Evolutionary conservation across 1,140 invertebrate genomes (phyloP).

Genomic region (Platorchestia sp.): DNA sequence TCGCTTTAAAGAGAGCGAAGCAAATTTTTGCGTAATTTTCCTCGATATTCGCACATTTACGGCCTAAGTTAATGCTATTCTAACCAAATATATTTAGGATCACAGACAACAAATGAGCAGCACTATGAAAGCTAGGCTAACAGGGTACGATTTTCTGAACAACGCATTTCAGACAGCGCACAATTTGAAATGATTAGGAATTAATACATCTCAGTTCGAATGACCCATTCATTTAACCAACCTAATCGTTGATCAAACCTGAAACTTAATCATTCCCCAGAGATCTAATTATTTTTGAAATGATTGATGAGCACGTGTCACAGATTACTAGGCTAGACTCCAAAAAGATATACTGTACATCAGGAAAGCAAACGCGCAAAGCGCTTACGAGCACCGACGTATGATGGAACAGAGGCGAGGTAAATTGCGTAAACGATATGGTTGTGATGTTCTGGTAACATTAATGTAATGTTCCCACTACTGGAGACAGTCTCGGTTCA

Average conservation of each 20-base stretch:
- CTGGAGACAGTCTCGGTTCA: background rate
- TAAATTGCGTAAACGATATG: background rate
- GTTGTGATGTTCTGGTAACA: background rate
- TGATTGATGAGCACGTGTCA: no score
- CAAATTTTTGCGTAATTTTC: background rate
- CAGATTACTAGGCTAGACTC: no score
- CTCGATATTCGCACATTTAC: background rate
- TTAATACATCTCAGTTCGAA: no score
- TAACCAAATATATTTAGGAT: no score
- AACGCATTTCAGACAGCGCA: background rate
- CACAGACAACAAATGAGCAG: background rate
- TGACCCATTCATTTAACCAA: no score
- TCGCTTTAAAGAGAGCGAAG: background rate
- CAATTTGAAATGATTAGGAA: background rate
- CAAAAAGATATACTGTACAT: no score
- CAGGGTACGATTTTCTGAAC: background rate
- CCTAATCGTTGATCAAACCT: no score
- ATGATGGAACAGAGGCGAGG: background rate
- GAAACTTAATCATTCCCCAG: no score
- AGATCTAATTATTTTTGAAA: no score
- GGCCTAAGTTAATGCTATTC: background rate
- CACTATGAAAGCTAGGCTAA: background rate
- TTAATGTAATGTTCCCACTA: background rate
- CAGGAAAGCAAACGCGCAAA: no score
- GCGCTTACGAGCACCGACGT: background rate